Evolutionary conservation across 2,797 vertebrate genomes (phyloP).

Genomic region (Cynodonichthys magdalenae): DNA sequence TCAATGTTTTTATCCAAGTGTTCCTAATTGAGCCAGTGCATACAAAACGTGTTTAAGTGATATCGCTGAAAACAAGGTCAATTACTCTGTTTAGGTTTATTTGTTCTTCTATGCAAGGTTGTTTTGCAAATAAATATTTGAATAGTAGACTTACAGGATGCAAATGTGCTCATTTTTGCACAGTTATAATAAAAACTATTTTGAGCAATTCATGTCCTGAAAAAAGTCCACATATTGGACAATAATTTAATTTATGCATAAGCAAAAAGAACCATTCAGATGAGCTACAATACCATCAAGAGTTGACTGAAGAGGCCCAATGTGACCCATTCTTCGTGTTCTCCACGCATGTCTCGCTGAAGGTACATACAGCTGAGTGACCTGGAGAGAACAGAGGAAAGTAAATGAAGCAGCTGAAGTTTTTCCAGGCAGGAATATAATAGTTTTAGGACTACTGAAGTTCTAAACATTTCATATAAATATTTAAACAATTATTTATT

Average conservation of each 20-base stretch:
- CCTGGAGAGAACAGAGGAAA: conserved; percentile 73
- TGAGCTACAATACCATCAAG: conserved; percentile 85
- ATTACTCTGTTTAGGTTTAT: neutral
- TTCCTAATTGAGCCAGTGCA: conserved; percentile 46
- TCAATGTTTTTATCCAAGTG: conserved; percentile 33
- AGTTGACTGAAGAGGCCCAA: conserved; percentile 94
- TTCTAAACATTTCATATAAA: neutral
- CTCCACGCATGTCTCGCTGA: conserved; percentile 94
- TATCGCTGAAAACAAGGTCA: neutral
- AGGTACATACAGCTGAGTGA: conserved; percentile 96
- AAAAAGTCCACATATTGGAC: neutral
- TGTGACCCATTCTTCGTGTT: conserved; percentile 94
- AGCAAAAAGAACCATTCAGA: too few species aligned
- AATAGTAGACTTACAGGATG: neutral
- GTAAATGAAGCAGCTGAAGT: neutral
- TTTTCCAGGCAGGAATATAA: neutral
- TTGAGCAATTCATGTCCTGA: neutral
- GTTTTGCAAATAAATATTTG: neutral
- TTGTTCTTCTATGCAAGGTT: neutral
- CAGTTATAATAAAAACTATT: neutral
- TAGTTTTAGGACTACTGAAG: neutral
- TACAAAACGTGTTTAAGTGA: conserved; percentile 30
- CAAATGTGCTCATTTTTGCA: neutral
- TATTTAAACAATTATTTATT: neutral
- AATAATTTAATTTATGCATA: too few species aligned